Evolutionary conservation across 2,797 vertebrate species (phyloP).

Genomic region (Tokudaia tokunoshimensis): DNA sequence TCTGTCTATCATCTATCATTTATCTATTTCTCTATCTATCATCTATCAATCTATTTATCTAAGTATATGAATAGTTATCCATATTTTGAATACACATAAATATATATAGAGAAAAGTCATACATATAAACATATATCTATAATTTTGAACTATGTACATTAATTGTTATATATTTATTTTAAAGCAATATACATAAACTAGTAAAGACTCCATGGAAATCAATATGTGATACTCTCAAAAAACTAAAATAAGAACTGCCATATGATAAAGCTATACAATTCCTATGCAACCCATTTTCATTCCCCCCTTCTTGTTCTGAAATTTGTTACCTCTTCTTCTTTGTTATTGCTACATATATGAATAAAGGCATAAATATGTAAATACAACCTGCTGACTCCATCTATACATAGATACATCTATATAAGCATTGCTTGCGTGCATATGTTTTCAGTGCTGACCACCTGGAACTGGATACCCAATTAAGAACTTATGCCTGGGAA

Average conservation of each 20-base stretch:
- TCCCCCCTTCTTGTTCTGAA: not conserved
- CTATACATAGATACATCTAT: not conserved
- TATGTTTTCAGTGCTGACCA: not conserved
- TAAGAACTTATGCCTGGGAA: not conserved
- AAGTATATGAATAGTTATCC: not conserved
- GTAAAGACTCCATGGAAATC: not conserved
- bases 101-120: not conserved
- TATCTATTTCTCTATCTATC: not conserved
- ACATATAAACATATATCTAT: not conserved
- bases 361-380: not conserved
- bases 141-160: not conserved
- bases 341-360: not conserved
- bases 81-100: not conserved
- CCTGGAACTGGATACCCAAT: not conserved
- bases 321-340: not conserved
- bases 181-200: not conserved
- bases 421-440: not conserved
- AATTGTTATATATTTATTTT: not conserved
- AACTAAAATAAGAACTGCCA: not conserved
- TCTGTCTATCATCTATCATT: not conserved
- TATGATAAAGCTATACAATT: not conserved
- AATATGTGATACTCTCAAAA: not conserved
- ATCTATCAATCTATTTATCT: not conserved
- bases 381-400: not conserved
- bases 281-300: not conserved